A percentile compares a stretch with the other conserved stretches of the same genome.
phyloP scores from a whole-genome alignment of 1,140 invertebrate species.

The Drosophila saltans region DNA sequence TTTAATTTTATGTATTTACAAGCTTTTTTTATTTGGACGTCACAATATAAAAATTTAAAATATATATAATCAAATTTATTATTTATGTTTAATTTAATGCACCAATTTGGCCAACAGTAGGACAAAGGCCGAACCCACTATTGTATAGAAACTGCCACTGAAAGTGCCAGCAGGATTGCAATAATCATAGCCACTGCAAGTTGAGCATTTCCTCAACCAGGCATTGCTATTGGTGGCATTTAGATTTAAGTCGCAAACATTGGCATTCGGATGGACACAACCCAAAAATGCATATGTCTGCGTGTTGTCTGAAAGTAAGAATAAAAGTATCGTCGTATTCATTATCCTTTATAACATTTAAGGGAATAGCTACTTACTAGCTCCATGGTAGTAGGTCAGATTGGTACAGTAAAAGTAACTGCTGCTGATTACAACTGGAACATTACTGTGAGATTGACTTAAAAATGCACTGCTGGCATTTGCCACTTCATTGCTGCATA shows the following conservation, averaged over 20 bases:
- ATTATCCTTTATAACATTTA: background rate
- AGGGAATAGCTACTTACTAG: conserved; percentile 22
- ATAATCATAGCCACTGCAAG: conserved; percentile 40
- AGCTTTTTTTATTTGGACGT: too few species aligned
- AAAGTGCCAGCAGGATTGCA: conserved; percentile 53
- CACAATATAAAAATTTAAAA: background rate
- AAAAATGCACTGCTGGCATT: conserved; percentile 37
- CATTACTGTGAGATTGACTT: conserved; percentile 28
- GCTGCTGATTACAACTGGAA: conserved; percentile 12
- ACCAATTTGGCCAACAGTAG: conserved; percentile 47
- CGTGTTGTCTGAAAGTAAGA: conserved; percentile 10
- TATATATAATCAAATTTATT: background rate
- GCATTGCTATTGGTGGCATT: background rate
- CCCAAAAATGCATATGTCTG: conserved; percentile 29
- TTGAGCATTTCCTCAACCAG: conserved; percentile 1
- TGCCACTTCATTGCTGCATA: conserved; percentile 44
- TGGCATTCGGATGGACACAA: conserved; percentile 36
- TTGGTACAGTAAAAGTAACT: conserved; percentile 39
- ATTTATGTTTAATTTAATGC: background rate
- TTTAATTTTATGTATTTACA: too few species aligned
- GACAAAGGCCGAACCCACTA: conserved; percentile 36
- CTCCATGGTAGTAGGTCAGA: conserved; percentile 17
- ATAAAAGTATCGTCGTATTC: background rate
- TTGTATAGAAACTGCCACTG: conserved; percentile 51
- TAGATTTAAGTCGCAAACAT: conserved; percentile 30